phyloP scores from a whole-genome alignment of 2,797 vertebrate species.

The Aulostomus chinensis region DNA sequence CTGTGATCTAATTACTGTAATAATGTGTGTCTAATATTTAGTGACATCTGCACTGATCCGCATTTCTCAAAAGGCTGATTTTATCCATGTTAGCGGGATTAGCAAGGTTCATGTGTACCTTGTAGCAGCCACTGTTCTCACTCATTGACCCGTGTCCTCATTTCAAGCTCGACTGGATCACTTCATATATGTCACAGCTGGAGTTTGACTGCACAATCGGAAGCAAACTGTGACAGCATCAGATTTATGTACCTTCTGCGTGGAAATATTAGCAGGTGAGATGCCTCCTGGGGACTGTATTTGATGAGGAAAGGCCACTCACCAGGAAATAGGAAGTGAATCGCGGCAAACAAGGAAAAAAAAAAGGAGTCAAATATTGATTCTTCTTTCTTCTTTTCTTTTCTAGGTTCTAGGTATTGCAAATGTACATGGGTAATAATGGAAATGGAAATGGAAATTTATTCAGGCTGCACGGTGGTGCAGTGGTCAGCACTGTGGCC shows the following conservation, averaged over 20 bases:
- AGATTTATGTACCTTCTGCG: conserved; percentile 34
- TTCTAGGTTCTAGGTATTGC: too few species aligned
- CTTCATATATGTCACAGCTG: conserved; percentile 25
- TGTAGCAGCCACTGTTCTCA: conserved; percentile 25
- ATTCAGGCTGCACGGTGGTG: too few species aligned
- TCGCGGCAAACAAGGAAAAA: not conserved
- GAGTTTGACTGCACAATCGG: conserved; percentile 12
- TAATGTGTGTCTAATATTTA: too few species aligned
- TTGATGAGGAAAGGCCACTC: conserved; percentile 14
- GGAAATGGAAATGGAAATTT: too few species aligned
- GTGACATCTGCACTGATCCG: too few species aligned
- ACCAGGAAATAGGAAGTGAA: not conserved
- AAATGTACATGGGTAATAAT: too few species aligned
- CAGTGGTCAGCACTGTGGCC: too few species aligned
- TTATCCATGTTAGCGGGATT: too few species aligned
- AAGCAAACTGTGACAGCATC: conserved; percentile 3
- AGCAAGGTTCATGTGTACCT: conserved; percentile 22
- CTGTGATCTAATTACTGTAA: too few species aligned
- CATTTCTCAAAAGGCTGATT: too few species aligned
- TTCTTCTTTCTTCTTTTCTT: too few species aligned
- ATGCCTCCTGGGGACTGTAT: conserved; percentile 2
- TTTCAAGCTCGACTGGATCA: conserved; percentile 31
- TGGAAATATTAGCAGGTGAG: conserved; percentile 37
- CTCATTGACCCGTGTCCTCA: conserved; percentile 28
- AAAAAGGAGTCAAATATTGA: too few species aligned